A percentile compares a stretch with the other conserved stretches of the same genome.
These are phyloP conservation scores for Rhynchomys soricoides DNA, from an alignment of 2,113 vertebrate species.

Conservation along the genomic window DNA sequence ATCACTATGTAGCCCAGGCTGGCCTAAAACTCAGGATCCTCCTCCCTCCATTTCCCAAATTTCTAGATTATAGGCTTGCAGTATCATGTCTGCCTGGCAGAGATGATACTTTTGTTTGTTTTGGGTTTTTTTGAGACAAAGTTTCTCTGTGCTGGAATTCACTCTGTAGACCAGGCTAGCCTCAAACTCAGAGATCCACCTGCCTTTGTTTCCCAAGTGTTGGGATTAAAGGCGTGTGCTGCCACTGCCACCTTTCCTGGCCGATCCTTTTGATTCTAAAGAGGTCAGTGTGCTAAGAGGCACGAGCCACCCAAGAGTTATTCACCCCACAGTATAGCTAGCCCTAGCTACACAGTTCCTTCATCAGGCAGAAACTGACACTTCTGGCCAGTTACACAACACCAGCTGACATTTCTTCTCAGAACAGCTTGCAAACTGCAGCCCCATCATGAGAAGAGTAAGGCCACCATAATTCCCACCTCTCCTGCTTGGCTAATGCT, in stretches of 20 bases:
- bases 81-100: neutral
- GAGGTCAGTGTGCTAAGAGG: neutral
- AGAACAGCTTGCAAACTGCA: neutral
- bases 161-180: neutral
- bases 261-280: neutral
- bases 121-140: too few relatives aligned
- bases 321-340: neutral
- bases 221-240: neutral
- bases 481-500: neutral
- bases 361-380: neutral
- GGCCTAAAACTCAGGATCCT: neutral
- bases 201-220: neutral
- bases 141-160: too few relatives aligned
- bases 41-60: neutral
- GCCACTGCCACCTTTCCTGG: neutral
- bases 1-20: neutral
- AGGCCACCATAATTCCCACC: neutral
- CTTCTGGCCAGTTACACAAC: neutral
- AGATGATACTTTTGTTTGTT: neutral
- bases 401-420: neutral
- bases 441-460: neutral
- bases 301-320: neutral
- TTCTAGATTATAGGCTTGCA: neutral
- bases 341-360: neutral
- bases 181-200: neutral